Conservation (phyloP, 2,888 invertebrate genomes). For the Lithophane semibrunnea region DNA sequence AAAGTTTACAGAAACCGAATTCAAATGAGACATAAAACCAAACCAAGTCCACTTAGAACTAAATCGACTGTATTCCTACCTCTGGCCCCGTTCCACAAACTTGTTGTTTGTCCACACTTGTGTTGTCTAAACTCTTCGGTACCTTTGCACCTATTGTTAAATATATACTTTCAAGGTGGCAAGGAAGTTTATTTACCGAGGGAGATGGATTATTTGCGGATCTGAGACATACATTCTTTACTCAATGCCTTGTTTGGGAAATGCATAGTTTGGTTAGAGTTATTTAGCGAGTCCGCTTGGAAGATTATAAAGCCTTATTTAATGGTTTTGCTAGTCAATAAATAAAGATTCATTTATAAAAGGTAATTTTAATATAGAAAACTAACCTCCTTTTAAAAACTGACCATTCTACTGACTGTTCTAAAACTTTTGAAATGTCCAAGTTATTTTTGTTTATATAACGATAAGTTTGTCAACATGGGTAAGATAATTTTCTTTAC, state of each 20-base stretch:
- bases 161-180: slow-evolving; percentile 17
- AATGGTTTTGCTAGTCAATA: not conserved
- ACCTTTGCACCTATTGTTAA: slow-evolving; percentile 48
- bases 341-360: not conserved
- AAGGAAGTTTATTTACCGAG: slow-evolving; percentile 45
- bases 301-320: not conserved
- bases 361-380: not conserved
- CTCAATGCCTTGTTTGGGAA: not conserved
- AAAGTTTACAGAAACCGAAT: not conserved
- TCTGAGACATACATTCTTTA: slow-evolving; percentile 11
- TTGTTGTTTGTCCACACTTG: slow-evolving; percentile 42
- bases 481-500: no score
- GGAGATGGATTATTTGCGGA: slow-evolving; percentile 24
- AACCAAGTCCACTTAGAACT: not conserved
- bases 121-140: slow-evolving; percentile 39
- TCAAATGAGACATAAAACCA: not conserved
- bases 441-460: no score
- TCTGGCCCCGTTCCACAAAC: slow-evolving; percentile 8
- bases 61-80: slow-evolving; percentile 21
- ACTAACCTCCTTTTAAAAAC: no score
- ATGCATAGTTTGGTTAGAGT: not conserved
- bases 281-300: not conserved
- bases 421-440: no score
- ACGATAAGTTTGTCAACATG: no score
- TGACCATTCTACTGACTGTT: no score